Conservation (phyloP, 2,888 invertebrate genomes). For the Xanthia icteritia region DNA sequence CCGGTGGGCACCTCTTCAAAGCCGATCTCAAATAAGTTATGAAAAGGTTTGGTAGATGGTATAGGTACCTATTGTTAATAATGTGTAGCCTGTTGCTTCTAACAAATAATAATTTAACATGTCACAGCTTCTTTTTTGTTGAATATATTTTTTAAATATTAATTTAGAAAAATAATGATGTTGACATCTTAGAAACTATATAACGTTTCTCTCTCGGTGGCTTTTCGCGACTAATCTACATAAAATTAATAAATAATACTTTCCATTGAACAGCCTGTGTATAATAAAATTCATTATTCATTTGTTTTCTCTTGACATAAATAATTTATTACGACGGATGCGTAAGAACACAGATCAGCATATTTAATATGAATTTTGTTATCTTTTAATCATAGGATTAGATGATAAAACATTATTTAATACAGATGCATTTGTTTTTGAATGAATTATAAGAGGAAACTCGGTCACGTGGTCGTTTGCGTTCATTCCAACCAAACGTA, state of each 20-base stretch:
- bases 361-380: not conserved
- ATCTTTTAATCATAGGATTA: not conserved
- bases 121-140: not conserved
- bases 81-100: too few species aligned
- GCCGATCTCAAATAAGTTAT: not conserved
- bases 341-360: not conserved
- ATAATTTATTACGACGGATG: conserved; percentile 14
- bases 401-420: not conserved
- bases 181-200: conserved; percentile 17
- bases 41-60: not conserved
- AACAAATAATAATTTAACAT: not conserved
- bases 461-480: too few species aligned
- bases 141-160: not conserved
- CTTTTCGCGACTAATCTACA: conserved; percentile 28
- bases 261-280: conserved; percentile 19
- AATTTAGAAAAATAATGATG: conserved; percentile 1
- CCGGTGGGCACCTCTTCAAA: too few species aligned
- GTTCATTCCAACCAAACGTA: too few species aligned
- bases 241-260: conserved; percentile 26
- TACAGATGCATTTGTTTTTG: not conserved
- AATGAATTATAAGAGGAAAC: too few species aligned
- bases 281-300: conserved; percentile 35
- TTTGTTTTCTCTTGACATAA: conserved; percentile 28
- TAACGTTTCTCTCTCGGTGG: conserved; percentile 23
- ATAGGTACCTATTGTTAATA: not conserved